Conservation (phyloP, 2,888 invertebrate genomes). For the Cataglyphis rosenhaueri region DNA sequence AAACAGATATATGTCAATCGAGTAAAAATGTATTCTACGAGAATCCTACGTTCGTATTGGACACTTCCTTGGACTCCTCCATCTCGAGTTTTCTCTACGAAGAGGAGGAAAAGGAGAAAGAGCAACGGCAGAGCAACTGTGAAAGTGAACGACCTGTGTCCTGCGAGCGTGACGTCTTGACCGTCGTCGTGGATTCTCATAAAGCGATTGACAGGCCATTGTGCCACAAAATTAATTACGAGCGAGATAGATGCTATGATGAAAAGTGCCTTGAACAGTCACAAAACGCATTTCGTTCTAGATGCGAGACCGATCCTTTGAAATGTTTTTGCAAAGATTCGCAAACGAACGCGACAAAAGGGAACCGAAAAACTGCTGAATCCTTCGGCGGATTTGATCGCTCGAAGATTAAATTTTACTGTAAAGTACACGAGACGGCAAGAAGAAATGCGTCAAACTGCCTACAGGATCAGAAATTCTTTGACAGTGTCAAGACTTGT, state of each 20-base stretch:
- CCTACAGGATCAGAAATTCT: slow-evolving; percentile 15
- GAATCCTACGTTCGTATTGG: slow-evolving; percentile 82
- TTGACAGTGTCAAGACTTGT: slow-evolving; percentile 56
- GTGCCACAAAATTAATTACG: slow-evolving; percentile 6
- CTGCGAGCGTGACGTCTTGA: slow-evolving; percentile 47
- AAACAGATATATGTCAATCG: slow-evolving; percentile 6
- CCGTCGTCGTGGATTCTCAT: slow-evolving; percentile 64
- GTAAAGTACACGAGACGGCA: slow-evolving; percentile 36
- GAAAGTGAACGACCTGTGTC: not conserved
- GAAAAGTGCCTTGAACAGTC: not conserved
- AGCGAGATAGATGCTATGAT: not conserved
- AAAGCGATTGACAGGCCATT: not conserved
- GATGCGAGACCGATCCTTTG: slow-evolving; percentile 33
- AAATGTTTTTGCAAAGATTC: slow-evolving; percentile 17
- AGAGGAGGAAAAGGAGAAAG: slow-evolving; percentile 14
- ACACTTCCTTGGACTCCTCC: slow-evolving; percentile 81
- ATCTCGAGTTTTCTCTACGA: slow-evolving; percentile 77
- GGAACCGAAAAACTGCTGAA: slow-evolving; percentile 14
- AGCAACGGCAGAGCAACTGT: not conserved
- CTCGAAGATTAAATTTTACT: slow-evolving; percentile 7
- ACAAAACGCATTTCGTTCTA: slow-evolving; percentile 13
- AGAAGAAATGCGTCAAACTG: not conserved
- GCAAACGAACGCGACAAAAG: slow-evolving; percentile 26
- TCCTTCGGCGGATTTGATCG: slow-evolving; percentile 36
- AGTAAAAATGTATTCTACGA: slow-evolving; percentile 75